Evolutionary conservation across 92 coral and sea anemone genomes (phyloP), one percentile per base, ranked within the genome.

Genomic region (Porites lobata): DNA sequence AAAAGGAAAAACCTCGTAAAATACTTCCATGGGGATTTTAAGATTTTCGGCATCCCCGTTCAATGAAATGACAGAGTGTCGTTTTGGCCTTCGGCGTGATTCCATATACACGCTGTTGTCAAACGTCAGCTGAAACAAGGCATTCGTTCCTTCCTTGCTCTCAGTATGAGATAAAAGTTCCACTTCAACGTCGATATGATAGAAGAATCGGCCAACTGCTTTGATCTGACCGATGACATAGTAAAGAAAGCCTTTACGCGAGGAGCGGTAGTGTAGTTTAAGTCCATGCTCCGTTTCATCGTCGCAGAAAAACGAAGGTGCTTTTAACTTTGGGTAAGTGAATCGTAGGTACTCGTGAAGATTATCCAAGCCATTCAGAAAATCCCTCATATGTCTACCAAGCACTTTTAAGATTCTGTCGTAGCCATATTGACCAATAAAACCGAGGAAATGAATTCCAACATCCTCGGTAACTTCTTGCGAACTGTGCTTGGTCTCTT

Each of bases 1-100:
- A 87, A 95, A 95, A 52, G 98, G 98, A 79, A 95, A 93, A 67
- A 93, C 96, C 90, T 93, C 98, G 58, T 95, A 93, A 29, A 95
- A 93, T 0, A 95, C 95, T 12, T 91, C 98, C 95, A 95, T 93
- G 77, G 90, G 94, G 43, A 95, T 95, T 63, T 91, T 91, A 1
- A 91, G 84, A 56, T 88, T 94, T 20, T 87, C 96, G 26, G 85
- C 71, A 15, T 95, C 95, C n/a, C 94, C 91, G 73, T 84, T 86
- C 3, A 95, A 86, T 12, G 98, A 95, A 52, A 95, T 90, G 7
- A 95, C 96, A 0, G 98, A 95, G 7, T 95, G 96, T 9, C 98
- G 82, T 70, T 95, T 95, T 0, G 96, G 96, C 5, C 93, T 63
- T 59, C 92, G 90, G 8, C 94, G 91, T 0, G 98, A 69, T 0